Evolutionary conservation across 1,140 invertebrate genomes (phyloP).

Genomic region (Laupala kohalensis): DNA sequence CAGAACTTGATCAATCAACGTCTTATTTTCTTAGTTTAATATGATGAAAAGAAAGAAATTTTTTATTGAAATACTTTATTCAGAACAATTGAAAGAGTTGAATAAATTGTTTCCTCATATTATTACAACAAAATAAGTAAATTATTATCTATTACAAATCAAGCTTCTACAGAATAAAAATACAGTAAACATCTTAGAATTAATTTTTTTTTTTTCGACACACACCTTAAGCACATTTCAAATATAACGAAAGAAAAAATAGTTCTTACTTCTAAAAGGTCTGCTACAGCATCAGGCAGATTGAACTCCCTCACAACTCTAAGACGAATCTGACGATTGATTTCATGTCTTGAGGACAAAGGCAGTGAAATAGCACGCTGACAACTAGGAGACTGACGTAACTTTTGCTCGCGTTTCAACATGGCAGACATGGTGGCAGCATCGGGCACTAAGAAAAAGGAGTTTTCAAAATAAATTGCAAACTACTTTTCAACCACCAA

Average conservation of each 20-base stretch:
- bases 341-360: constrained; percentile 59
- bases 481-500: too few relatives aligned
- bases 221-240: neutral
- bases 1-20: too few relatives aligned
- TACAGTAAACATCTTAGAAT: too few relatives aligned
- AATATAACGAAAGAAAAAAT: neutral
- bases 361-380: constrained; percentile 62
- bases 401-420: constrained; percentile 73
- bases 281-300: constrained; percentile 78
- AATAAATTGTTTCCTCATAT: too few relatives aligned
- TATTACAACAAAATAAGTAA: too few relatives aligned
- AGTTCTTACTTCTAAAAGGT: constrained; percentile 52
- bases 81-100: too few relatives aligned
- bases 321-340: constrained; percentile 55
- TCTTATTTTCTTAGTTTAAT: too few relatives aligned
- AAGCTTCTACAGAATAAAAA: too few relatives aligned
- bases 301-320: constrained; percentile 88
- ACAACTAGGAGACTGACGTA: constrained; percentile 63
- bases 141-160: too few relatives aligned
- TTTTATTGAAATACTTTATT: too few relatives aligned
- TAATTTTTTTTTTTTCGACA: neutral
- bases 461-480: too few relatives aligned
- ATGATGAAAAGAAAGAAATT: too few relatives aligned
- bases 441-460: constrained; percentile 66
- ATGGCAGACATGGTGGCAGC: constrained; percentile 61